Conservation (phyloP, 2,113 vertebrate species). For the Aegotheles bennettii region DNA sequence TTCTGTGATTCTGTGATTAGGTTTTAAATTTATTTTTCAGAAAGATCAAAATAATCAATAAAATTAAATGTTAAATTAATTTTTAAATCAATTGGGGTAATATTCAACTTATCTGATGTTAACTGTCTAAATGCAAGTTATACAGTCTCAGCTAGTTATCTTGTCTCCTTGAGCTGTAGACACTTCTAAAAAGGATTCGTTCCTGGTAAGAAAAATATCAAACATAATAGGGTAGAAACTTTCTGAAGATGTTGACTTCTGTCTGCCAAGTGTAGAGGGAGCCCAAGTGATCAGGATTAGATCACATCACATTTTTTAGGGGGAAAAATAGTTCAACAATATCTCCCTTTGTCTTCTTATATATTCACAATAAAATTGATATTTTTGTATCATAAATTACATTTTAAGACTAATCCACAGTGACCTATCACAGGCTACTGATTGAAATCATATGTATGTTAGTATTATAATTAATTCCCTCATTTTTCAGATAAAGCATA, state of each 20-base stretch:
- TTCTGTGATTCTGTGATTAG: too few species aligned
- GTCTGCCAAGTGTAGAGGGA: background rate
- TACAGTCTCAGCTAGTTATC: background rate
- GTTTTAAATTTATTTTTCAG: background rate
- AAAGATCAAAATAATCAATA: background rate
- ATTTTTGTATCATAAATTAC: background rate
- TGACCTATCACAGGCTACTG: background rate
- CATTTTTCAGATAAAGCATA: background rate
- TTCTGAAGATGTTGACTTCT: background rate
- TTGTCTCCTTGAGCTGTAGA: background rate
- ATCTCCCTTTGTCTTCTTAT: background rate
- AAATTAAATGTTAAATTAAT: background rate
- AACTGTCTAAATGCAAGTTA: background rate
- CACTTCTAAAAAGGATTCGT: background rate
- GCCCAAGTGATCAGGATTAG: background rate
- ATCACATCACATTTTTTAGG: background rate
- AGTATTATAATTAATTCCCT: background rate
- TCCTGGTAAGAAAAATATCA: background rate
- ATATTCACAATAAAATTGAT: background rate
- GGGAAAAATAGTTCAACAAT: rapidly evolving
- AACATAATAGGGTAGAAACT: background rate
- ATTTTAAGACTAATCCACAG: background rate
- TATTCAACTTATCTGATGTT: background rate
- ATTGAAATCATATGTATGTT: background rate
- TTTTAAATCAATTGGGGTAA: background rate